phyloP scores from a whole-genome alignment of 2,797 vertebrate genomes.

The Astyanax mexicanus region DNA sequence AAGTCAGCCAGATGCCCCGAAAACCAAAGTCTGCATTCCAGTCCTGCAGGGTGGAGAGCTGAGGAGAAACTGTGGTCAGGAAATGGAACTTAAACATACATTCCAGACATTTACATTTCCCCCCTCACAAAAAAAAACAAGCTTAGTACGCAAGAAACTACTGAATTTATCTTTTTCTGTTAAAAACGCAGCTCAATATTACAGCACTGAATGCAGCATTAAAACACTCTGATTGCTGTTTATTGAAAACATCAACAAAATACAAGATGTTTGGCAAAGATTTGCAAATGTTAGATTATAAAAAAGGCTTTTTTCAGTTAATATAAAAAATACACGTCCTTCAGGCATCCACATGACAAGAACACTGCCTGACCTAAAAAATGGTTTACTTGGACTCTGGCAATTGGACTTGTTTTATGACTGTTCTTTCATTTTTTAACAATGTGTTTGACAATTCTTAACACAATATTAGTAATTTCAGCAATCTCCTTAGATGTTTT shows the following conservation, averaged over 20 bases:
- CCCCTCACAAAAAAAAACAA: background rate
- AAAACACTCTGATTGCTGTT: background rate
- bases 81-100: slow-evolving; percentile 73
- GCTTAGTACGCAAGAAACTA: background rate
- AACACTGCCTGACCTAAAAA: too few relatives aligned
- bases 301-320: too few relatives aligned
- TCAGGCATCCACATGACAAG: too few relatives aligned
- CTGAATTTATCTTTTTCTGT: background rate
- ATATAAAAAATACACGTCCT: too few relatives aligned
- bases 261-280: background rate
- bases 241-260: background rate
- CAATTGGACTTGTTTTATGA: too few relatives aligned
- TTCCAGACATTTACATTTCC: slow-evolving; percentile 58
- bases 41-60: slow-evolving; percentile 64
- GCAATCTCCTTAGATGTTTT: too few relatives aligned
- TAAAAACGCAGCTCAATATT: background rate
- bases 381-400: too few relatives aligned
- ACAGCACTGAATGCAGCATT: background rate
- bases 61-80: slow-evolving; percentile 67
- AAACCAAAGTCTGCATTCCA: slow-evolving; percentile 65
- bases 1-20: background rate
- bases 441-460: too few relatives aligned
- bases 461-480: too few relatives aligned
- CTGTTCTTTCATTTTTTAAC: too few relatives aligned
- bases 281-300: too few relatives aligned